These are phyloP conservation scores for Drosophila obscura DNA, from an alignment of 1,140 invertebrate genomes.

Conservation along the genomic window DNA sequence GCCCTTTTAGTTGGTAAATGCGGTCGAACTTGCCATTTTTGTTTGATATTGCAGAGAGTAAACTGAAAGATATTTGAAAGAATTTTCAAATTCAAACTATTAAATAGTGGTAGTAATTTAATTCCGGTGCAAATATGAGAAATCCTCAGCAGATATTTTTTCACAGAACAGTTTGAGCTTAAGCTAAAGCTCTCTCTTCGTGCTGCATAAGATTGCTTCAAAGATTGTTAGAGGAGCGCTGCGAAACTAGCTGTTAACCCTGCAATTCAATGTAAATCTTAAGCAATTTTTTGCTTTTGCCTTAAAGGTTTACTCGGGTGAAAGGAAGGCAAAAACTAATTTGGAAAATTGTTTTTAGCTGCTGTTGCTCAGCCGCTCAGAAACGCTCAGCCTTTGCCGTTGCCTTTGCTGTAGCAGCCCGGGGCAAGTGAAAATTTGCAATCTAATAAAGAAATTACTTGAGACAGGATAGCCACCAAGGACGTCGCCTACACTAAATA, in stretches of 20 bases:
- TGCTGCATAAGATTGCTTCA: slow-evolving; percentile 10
- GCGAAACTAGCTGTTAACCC: slow-evolving; percentile 7
- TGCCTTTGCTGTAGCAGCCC: slow-evolving; percentile 11
- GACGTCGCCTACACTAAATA: slow-evolving; percentile 51
- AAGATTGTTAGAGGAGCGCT: slow-evolving; percentile 23
- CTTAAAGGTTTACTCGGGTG: slow-evolving; percentile 8
- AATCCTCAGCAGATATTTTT: too few relatives aligned
- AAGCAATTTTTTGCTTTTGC: slow-evolving; percentile 30
- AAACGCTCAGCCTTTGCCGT: not conserved
- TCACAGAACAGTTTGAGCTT: too few relatives aligned
- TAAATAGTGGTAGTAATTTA: too few relatives aligned
- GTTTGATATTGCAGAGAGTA: slow-evolving; percentile 17
- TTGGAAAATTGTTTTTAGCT: slow-evolving; percentile 78
- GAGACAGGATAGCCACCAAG: slow-evolving; percentile 55
- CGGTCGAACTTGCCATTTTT: slow-evolving; percentile 42
- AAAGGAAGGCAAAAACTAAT: slow-evolving; percentile 47
- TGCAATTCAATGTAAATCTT: slow-evolving; percentile 33
- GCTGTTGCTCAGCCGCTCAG: slow-evolving; percentile 16
- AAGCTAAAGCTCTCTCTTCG: too few relatives aligned
- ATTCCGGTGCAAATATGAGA: too few relatives aligned
- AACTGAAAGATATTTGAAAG: slow-evolving; percentile 22
- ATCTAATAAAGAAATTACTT: slow-evolving; percentile 82
- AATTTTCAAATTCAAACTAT: too few relatives aligned
- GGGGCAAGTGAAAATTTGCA: slow-evolving; percentile 48
- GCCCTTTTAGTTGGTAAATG: slow-evolving; percentile 52